A percentile compares a stretch with the other conserved stretches of the same genome.
These are phyloP conservation scores for Callaeas wilsoni DNA, from an alignment of 2,113 vertebrate genomes.

Conservation along the genomic window DNA sequence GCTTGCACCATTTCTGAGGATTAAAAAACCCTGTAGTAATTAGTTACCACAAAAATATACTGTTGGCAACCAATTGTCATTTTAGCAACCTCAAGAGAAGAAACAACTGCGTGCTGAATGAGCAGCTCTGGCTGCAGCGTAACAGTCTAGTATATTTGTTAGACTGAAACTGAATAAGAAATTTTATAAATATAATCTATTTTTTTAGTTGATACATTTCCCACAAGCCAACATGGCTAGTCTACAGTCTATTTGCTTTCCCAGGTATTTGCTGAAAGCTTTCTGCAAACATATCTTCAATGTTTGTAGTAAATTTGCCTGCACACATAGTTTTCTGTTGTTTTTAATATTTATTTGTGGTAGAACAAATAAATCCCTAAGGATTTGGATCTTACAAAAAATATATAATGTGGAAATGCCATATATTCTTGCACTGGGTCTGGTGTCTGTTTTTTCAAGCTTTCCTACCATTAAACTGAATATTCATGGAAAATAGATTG, in stretches of 20 bases:
- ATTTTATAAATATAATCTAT: not conserved
- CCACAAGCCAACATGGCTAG: not conserved
- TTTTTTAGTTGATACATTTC: not conserved
- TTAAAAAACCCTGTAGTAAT: not conserved
- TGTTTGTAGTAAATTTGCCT: not conserved
- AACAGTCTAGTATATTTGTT: not conserved
- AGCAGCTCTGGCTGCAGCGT: not conserved
- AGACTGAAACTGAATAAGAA: not conserved
- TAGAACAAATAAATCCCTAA: not conserved
- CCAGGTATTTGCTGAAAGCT: not conserved
- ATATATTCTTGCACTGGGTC: not conserved
- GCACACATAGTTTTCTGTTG: not conserved
- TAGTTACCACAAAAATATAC: not conserved
- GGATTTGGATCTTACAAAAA: not conserved
- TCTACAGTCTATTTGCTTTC: not conserved
- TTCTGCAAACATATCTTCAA: not conserved
- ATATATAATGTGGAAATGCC: not conserved
- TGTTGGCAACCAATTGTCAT: not conserved
- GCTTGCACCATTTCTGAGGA: not conserved
- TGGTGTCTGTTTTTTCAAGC: not conserved
- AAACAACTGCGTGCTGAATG: not conserved
- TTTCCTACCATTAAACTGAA: not conserved
- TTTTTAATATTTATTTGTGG: not conserved
- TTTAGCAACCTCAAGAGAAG: not conserved
- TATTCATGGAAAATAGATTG: not conserved